Percentiles rank a stretch among this genome's conserved stretches.
These are phyloP conservation scores for Bhutanitis thaidina DNA, from an alignment of 2,888 invertebrate species.

Conservation along the genomic window DNA sequence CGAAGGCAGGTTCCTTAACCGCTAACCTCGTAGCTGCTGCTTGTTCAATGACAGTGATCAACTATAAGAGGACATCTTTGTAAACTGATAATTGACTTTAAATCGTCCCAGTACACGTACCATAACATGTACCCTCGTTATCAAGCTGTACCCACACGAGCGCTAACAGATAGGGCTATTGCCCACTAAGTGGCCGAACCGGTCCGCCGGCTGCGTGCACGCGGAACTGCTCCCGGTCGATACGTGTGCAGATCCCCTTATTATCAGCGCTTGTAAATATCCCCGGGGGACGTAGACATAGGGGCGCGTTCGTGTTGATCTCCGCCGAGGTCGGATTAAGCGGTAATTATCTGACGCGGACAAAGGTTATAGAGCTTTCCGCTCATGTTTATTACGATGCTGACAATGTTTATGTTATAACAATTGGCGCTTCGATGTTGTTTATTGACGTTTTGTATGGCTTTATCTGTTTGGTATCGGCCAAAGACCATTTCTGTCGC, in stretches of 20 bases:
- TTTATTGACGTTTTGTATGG: background rate
- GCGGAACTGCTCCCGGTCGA: slow-evolving; percentile 2
- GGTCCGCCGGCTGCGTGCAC: background rate
- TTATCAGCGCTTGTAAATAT: slow-evolving; percentile 1
- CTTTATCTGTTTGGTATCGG: background rate
- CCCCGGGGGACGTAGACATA: background rate
- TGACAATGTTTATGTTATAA: slow-evolving; percentile 7
- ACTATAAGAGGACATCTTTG: too few relatives aligned
- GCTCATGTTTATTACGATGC: slow-evolving; percentile 2
- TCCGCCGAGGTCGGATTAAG: background rate
- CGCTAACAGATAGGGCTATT: background rate
- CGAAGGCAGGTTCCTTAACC: too few relatives aligned
- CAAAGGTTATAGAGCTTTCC: background rate
- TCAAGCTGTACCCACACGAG: background rate
- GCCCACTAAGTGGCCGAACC: background rate
- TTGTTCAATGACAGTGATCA: too few relatives aligned
- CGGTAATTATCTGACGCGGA: background rate
- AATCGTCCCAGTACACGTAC: background rate
- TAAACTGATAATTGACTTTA: background rate
- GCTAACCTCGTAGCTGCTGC: too few relatives aligned
- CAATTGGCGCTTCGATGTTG: background rate
- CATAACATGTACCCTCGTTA: background rate
- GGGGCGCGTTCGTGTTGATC: slow-evolving; percentile 1
- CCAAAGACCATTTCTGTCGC: too few relatives aligned
- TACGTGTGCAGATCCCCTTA: slow-evolving; percentile 3